These are phyloP conservation scores for Eilema griseolum DNA, from an alignment of 2,888 invertebrate genomes.

Conservation along the genomic window DNA sequence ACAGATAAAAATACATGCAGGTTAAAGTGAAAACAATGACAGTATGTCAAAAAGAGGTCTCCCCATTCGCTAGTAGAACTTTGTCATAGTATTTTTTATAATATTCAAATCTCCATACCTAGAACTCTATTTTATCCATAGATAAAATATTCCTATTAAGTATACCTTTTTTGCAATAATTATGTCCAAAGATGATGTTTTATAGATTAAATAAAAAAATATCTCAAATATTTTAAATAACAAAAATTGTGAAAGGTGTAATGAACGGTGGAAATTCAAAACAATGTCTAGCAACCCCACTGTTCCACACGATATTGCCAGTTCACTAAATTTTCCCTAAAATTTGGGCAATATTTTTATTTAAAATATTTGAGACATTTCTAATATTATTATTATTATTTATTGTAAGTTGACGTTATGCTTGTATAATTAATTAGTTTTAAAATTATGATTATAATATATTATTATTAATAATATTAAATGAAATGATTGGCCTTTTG, in stretches of 20 bases:
- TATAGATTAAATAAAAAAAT: constrained; percentile 34
- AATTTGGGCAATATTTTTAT: constrained; percentile 21
- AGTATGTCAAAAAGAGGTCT: not conserved
- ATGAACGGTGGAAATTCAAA: not conserved
- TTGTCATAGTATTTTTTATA: not conserved
- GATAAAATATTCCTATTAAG: constrained; percentile 43
- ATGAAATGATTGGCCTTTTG: constrained; percentile 77
- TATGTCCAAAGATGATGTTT: constrained; percentile 65
- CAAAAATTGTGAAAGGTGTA: not conserved
- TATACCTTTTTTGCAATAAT: constrained; percentile 58
- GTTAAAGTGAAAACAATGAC: not conserved
- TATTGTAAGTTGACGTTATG: constrained; percentile 57
- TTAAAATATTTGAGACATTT: constrained; percentile 51
- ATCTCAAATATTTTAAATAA: constrained; percentile 31
- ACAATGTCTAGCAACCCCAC: not conserved
- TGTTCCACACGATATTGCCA: not conserved
- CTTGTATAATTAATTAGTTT: constrained; percentile 55
- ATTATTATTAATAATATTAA: constrained; percentile 33
- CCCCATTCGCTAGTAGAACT: not conserved
- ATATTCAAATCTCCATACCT: constrained; percentile 6
- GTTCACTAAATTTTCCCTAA: constrained; percentile 27
- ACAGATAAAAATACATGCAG: too few relatives aligned
- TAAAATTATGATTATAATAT: constrained; percentile 46
- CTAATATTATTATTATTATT: constrained; percentile 49
- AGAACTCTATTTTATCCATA: constrained; percentile 12